phyloP scores from a whole-genome alignment of 2,888 invertebrate genomes.

The Orthosia cruda region DNA sequence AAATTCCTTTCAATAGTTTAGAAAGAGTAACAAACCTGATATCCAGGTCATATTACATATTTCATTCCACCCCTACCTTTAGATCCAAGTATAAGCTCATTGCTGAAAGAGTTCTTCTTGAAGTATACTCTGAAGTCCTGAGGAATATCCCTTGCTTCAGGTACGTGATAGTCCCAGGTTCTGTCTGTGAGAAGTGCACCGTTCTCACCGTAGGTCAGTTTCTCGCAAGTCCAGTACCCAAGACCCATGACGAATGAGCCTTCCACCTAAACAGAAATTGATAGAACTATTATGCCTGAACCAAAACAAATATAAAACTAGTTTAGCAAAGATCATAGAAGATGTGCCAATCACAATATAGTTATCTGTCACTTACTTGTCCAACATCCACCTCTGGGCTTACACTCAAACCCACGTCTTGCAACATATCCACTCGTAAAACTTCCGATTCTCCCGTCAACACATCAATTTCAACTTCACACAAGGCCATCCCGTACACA shows the following conservation, averaged over 20 bases:
- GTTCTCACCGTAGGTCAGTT: conserved; percentile 92
- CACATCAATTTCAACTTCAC: conserved; percentile 94
- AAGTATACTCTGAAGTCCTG: conserved; percentile 94
- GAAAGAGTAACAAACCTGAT: too few relatives aligned
- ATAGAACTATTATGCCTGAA: background rate
- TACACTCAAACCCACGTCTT: conserved; percentile 93
- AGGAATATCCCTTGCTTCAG: conserved; percentile 94
- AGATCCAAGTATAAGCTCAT: conserved; percentile 89
- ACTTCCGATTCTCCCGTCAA: conserved; percentile 93
- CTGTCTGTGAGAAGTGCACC: conserved; percentile 94
- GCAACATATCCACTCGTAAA: conserved; percentile 92
- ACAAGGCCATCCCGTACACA: conserved; percentile 91
- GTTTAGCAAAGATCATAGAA: too few relatives aligned
- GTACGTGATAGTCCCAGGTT: conserved; percentile 95
- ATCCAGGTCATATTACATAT: background rate
- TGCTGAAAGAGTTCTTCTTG: conserved; percentile 92
- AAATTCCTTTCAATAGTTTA: too few relatives aligned
- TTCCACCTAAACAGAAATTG: conserved; percentile 85
- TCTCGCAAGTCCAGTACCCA: conserved; percentile 94
- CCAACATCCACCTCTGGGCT: conserved; percentile 93
- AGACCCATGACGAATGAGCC: conserved; percentile 94
- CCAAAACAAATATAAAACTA: background rate
- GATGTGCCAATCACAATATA: too few relatives aligned
- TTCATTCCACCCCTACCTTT: conserved; percentile 57
- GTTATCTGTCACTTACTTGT: conserved; percentile 82